Evolutionary conservation across 2,888 invertebrate genomes (phyloP), one percentile per base, ranked within the genome.

Genomic region (Ophion costatus): DNA sequence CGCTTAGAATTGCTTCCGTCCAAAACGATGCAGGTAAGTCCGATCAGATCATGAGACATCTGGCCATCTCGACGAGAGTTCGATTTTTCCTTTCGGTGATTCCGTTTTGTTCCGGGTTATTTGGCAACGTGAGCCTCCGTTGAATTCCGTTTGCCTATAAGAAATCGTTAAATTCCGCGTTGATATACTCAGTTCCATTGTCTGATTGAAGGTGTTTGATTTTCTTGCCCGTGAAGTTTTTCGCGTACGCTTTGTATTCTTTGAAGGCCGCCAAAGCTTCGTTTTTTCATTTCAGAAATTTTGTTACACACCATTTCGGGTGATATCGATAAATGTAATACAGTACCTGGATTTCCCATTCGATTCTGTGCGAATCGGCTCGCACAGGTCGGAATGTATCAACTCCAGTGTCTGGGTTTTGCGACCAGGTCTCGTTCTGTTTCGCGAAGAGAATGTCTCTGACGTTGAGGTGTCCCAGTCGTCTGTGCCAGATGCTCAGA

Each of bases 251-350:
- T 51, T 88, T 84, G 64, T 84, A 87, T 63, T 87, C 82, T 66
- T 83, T 81, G 42, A 88, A 89, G 14, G 38, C 57, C 0, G 82
- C 42, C 29, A 84, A 73, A 11, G 83, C 87, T 81, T 88, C 81
- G 67, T 69, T 57, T 59, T 89, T 88, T 14, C 24, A 51, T 45
- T 71, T 88, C 0, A 89, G 22, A 17, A 88, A 77, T 17, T 75
- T 57, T 1, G 84, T 74, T 69, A 84, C 85, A 24, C 86, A 78
- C 85, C 86, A 88, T 51, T 87, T 77, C 1, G 82, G 70, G 69
- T 33, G 45, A 64, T 89, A 71, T 89, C 87, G 10, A 87, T 88
- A 59, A 89, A 88, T 17, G 87, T 86, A 3, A 88, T 75, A 59
- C 83, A 84, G 76, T 88, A 88, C 57, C 45, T 67, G 5, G 85